phyloP scores from a whole-genome alignment of 2,888 invertebrate species.

The Ctenicera cuprea region DNA sequence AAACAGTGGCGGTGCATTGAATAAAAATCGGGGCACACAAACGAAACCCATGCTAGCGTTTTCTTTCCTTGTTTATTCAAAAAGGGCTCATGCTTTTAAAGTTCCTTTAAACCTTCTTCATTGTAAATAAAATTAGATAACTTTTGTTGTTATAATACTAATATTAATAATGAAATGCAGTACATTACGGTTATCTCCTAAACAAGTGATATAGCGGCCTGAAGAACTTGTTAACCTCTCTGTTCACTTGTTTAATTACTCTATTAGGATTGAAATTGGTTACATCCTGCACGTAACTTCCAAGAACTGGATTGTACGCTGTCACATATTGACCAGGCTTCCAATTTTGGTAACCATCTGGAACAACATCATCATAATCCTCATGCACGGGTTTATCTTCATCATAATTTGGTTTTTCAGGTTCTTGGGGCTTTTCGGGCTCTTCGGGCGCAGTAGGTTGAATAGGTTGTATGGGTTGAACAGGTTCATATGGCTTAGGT shows the following conservation, averaged over 20 bases:
- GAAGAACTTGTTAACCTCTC: conserved; percentile 53
- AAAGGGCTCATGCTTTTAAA: too few relatives aligned
- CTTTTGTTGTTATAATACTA: too few relatives aligned
- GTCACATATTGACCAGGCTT: conserved; percentile 50
- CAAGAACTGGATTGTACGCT: conserved; percentile 52
- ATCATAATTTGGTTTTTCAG: background rate
- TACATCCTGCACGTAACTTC: conserved; percentile 52
- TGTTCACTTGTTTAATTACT: conserved; percentile 49
- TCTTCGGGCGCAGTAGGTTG: background rate
- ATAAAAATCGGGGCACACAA: too few relatives aligned
- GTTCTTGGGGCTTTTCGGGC: background rate
- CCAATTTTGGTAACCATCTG: conserved; percentile 42
- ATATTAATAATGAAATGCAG: background rate
- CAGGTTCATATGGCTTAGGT: conserved; percentile 10
- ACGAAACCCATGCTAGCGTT: too few relatives aligned
- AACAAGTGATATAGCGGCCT: conserved; percentile 54
- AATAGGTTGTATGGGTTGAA: background rate
- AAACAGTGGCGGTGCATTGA: too few relatives aligned
- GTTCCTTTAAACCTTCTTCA: too few relatives aligned
- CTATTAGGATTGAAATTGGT: conserved; percentile 54
- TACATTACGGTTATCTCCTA: conserved; percentile 28
- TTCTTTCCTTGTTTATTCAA: too few relatives aligned
- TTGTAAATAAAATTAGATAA: too few relatives aligned
- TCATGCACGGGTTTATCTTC: conserved; percentile 54
- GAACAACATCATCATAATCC: conserved; percentile 49